These are phyloP conservation scores for Tiliacea aurago DNA, from an alignment of 2,888 invertebrate genomes.

Conservation along the genomic window DNA sequence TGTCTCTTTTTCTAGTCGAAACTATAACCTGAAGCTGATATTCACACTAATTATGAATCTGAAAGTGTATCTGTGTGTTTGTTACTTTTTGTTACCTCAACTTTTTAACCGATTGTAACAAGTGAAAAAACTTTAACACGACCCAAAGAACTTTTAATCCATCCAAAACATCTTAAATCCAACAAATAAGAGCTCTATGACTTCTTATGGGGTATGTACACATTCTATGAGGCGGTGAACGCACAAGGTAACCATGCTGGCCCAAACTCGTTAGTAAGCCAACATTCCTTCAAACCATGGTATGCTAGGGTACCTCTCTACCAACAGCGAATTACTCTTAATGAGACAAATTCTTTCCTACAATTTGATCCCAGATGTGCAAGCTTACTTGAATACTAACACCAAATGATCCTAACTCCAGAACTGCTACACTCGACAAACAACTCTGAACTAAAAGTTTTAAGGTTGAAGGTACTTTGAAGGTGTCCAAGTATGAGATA, in stretches of 20 bases:
- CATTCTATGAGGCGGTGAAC: not conserved
- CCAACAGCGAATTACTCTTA: slow-evolving; percentile 29
- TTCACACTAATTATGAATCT: too few species aligned
- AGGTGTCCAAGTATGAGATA: not conserved
- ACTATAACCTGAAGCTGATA: too few species aligned
- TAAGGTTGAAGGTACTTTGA: slow-evolving; percentile 18
- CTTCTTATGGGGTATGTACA: not conserved
- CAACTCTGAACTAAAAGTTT: not conserved
- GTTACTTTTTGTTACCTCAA: too few species aligned
- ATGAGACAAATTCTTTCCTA: slow-evolving; percentile 65
- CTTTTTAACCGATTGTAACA: too few species aligned
- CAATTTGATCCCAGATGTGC: slow-evolving; percentile 52
- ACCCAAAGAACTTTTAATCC: too few species aligned
- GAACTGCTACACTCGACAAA: not conserved
- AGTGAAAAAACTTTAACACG: too few species aligned
- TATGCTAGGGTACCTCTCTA: slow-evolving; percentile 9
- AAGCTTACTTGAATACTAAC: slow-evolving; percentile 12
- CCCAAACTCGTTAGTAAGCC: slow-evolving; percentile 1
- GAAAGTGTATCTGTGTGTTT: too few species aligned
- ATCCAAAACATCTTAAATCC: too few species aligned
- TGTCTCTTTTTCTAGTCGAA: too few species aligned
- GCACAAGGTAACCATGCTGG: slow-evolving; percentile 15
- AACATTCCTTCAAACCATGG: slow-evolving; percentile 38
- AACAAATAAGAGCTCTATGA: not conserved
- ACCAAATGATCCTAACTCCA: slow-evolving; percentile 3